Percentiles rank a stretch among this genome's conserved stretches.
Conservation (phyloP, 2,113 vertebrate species). For the Hippolais icterina region DNA sequence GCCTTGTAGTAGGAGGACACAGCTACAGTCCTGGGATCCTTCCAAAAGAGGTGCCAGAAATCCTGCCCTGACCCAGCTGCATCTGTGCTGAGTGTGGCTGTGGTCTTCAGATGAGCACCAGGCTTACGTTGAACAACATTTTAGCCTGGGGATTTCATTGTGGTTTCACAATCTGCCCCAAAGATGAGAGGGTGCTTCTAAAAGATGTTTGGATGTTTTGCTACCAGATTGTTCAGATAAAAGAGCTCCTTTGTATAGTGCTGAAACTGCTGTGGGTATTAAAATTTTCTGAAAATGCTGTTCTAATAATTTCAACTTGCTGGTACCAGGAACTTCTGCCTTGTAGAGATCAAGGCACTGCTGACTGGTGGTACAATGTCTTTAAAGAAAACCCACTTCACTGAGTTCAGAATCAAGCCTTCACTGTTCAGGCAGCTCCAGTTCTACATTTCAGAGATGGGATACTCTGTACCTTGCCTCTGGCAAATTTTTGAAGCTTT, state of each 20-base stretch:
- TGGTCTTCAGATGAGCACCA: neutral
- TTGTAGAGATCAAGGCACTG: neutral
- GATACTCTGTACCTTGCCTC: neutral
- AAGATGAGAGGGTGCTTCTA: neutral
- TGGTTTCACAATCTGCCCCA: neutral
- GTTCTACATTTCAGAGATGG: neutral
- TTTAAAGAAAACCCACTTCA: neutral
- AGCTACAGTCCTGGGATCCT: neutral
- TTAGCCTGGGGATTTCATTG: neutral
- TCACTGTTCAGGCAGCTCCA: neutral
- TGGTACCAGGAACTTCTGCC: neutral
- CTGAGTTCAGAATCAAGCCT: neutral
- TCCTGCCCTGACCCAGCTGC: neutral
- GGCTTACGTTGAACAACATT: fast-evolving
- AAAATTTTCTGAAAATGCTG: neutral
- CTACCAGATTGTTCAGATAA: neutral
- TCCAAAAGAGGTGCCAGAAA: neutral
- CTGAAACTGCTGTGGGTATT: neutral
- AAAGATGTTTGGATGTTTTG: neutral
- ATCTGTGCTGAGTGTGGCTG: neutral
- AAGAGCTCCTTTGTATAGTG: neutral
- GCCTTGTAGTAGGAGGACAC: neutral
- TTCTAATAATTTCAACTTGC: neutral
- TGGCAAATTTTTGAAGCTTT: neutral
- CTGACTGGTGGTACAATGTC: neutral